These are phyloP conservation scores for Drosophila nebulosa DNA, from an alignment of 1,140 invertebrate species.

Conservation along the genomic window DNA sequence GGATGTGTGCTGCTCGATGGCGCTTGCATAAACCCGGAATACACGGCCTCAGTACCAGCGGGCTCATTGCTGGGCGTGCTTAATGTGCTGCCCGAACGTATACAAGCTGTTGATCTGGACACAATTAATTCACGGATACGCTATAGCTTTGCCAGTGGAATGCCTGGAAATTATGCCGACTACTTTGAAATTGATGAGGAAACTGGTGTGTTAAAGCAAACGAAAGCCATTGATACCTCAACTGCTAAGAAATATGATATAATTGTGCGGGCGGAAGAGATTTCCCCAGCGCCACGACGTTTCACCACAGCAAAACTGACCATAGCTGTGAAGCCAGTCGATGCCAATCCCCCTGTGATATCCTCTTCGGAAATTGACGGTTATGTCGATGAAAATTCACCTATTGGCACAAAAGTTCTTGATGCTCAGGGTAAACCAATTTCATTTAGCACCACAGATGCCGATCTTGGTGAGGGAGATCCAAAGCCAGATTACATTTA, in stretches of 20 bases:
- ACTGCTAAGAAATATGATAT: conserved; percentile 85
- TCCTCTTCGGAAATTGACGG: conserved; percentile 87
- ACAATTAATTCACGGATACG: conserved; percentile 90
- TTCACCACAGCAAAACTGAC: conserved; percentile 91
- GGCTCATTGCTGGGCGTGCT: conserved; percentile 90
- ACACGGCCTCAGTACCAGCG: conserved; percentile 89
- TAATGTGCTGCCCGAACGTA: conserved; percentile 91
- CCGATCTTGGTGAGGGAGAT: conserved; percentile 90
- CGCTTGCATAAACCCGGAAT: conserved; percentile 91
- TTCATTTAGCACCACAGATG: conserved; percentile 88
- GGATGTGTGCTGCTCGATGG: conserved; percentile 90
- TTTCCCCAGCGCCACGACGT: conserved; percentile 86
- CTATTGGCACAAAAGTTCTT: conserved; percentile 90
- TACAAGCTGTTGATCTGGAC: conserved; percentile 93
- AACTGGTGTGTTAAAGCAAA: conserved; percentile 90
- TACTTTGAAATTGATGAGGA: conserved; percentile 92
- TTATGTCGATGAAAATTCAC: conserved; percentile 91
- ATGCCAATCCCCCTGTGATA: conserved; percentile 91
- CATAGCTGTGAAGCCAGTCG: conserved; percentile 91
- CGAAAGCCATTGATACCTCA: conserved; percentile 89
- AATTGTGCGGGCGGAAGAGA: conserved; percentile 91
- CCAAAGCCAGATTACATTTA: conserved; percentile 89
- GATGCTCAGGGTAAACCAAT: conserved; percentile 86
- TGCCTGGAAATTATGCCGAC: conserved; percentile 87
- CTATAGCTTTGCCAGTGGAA: conserved; percentile 91